Evolutionary conservation across 2,797 vertebrate species (phyloP).

Genomic region (Rhodeus uyekii): DNA sequence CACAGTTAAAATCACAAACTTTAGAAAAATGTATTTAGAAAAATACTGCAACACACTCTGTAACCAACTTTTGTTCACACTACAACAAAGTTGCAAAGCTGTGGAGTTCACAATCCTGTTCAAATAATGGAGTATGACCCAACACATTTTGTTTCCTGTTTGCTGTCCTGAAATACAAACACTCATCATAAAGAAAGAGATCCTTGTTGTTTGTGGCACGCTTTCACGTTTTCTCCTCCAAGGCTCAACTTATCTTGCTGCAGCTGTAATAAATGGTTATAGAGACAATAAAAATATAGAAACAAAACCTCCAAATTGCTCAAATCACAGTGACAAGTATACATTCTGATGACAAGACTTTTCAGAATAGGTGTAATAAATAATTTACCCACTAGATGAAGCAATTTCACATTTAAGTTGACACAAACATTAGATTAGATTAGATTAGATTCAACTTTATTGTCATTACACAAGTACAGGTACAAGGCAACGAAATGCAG

Average conservation of each 20-base stretch:
- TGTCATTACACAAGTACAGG: too few species aligned
- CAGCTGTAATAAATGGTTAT: background rate
- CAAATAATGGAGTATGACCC: background rate
- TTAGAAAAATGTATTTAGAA: background rate
- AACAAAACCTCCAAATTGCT: background rate
- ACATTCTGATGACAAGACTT: background rate
- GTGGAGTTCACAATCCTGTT: background rate
- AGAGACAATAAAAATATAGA: background rate
- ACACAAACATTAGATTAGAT: too few species aligned
- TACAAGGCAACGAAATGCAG: too few species aligned
- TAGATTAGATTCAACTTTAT: too few species aligned
- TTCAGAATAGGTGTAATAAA: background rate
- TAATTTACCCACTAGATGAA: background rate
- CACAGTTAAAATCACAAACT: background rate
- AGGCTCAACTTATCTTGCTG: background rate
- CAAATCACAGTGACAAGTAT: background rate
- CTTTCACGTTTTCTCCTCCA: background rate
- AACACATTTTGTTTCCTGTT: background rate
- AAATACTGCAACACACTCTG: background rate
- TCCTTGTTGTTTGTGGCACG: background rate
- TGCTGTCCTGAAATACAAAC: background rate
- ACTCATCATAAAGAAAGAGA: background rate
- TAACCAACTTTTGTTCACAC: background rate
- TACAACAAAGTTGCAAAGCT: background rate
- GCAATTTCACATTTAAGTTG: background rate